Evolutionary conservation across 1,140 invertebrate genomes (phyloP), one percentile per base, ranked within the genome.

Genomic region (Halictus rubicundus): DNA sequence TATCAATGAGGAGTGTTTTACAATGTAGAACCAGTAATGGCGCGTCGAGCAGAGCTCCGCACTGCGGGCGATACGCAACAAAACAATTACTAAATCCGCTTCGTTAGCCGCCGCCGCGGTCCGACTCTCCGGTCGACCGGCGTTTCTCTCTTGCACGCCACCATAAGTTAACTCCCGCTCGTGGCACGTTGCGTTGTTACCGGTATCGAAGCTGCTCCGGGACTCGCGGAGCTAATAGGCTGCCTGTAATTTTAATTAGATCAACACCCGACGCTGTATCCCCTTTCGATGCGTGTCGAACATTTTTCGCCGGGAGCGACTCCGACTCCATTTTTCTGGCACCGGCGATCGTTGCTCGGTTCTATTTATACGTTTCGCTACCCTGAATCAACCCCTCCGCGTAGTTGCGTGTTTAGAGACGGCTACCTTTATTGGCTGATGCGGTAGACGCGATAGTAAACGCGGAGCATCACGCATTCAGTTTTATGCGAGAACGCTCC

Each of bases 1-100:
- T 89, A 90, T 91, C 87, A 88, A 88, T 87, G 85, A 89, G 82
- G 79, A 82, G 54, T 88, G 84, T 90, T 90, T 89, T 88, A 89
- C 86, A 88, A 88, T 86, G 86, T 87, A 82, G 83, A 85, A 90
- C 63, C 82, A 83, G 84, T 85, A 88, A 88, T 84, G 65, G 65
- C 68, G 65, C 74, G 68, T 57, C 70, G 61, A 59, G 68, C 63
- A 37, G 60, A 57, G 76, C 74, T 70, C 64, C 46, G 73, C 69
- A 69, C 66, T 66, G 60, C 70, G 57, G 74, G 68, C 69, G 63
- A 85, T 84, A 86, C 46, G 68, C 59, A 86, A 86, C 80, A 81
- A 85, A 86, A 88, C 87, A 88, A 88, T 88, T 86, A 88, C 69
- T 82, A 81, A 81, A 82, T 81, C 79, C 68, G 75, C 73, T 84